Conservation (phyloP, 2,113 vertebrate species). For the Tichodroma muraria region DNA sequence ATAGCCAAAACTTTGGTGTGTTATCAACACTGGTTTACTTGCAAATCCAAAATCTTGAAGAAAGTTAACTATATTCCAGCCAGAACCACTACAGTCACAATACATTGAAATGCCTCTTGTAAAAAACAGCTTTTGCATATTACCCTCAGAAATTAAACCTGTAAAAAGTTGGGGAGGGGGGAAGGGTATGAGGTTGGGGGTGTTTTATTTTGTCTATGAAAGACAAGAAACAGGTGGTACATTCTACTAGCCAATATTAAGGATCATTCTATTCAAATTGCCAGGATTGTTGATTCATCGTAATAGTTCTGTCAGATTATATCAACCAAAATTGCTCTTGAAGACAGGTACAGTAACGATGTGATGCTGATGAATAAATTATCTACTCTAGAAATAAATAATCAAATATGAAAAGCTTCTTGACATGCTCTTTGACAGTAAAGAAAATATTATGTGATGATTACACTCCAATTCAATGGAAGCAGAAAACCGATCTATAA, state of each 20-base stretch:
- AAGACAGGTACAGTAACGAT: not conserved
- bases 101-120: not conserved
- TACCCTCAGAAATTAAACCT: not conserved
- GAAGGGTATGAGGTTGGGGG: fast-evolving
- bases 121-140: not conserved
- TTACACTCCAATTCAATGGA: not conserved
- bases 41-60: not conserved
- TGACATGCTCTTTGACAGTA: not conserved
- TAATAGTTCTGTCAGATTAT: not conserved
- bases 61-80: not conserved
- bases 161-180: not conserved
- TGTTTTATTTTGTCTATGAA: not conserved
- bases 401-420: not conserved
- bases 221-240: not conserved
- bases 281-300: not conserved
- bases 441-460: constrained; percentile 11
- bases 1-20: fast-evolving
- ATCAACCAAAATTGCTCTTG: not conserved
- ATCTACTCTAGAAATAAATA: not conserved
- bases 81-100: not conserved
- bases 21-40: not conserved
- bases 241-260: not conserved
- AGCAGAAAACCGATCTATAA: not conserved
- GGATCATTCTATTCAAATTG: not conserved
- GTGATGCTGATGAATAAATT: constrained; percentile 4